Conservation (phyloP, 2,888 invertebrate species). For the Andrena chrysosceles region DNA sequence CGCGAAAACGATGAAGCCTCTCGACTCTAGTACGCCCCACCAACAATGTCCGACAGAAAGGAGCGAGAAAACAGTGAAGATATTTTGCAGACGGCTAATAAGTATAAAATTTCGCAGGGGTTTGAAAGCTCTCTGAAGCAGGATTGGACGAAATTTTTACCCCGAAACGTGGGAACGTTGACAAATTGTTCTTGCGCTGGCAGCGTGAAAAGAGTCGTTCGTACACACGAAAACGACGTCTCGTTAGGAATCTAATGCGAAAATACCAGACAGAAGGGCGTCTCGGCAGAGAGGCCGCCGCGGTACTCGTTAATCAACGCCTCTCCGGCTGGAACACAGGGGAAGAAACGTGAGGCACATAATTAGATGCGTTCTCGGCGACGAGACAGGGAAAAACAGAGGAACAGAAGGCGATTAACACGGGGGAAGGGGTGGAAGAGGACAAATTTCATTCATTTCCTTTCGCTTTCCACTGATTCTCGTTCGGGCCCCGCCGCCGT, state of each 20-base stretch:
- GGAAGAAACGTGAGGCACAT: constrained; percentile 23
- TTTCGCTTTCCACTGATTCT: constrained; percentile 19
- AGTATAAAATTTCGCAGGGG: too few species aligned
- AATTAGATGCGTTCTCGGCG: constrained; percentile 26
- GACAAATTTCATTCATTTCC: constrained; percentile 20
- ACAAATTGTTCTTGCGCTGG: too few species aligned
- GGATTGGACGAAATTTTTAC: too few species aligned
- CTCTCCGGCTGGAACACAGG: background rate
- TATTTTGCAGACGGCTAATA: background rate
- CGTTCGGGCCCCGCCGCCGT: constrained; percentile 13
- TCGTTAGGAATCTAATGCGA: constrained; percentile 25
- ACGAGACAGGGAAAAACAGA: background rate
- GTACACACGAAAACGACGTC: constrained; percentile 27
- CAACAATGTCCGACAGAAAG: too few species aligned
- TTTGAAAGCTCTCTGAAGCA: too few species aligned
- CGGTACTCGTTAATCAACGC: constrained; percentile 49
- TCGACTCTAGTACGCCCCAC: too few species aligned
- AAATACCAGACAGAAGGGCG: constrained; percentile 17
- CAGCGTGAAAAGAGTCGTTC: background rate
- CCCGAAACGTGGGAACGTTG: too few species aligned
- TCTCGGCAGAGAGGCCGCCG: constrained; percentile 13
- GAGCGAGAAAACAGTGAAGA: too few species aligned
- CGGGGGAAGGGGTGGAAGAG: background rate
- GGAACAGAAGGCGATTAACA: constrained; percentile 32
- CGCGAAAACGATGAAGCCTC: too few species aligned